A percentile compares a stretch with the other conserved stretches of the same genome.
Conservation (phyloP, 2,888 invertebrate genomes). For the Brachypalpus laphriformis region DNA sequence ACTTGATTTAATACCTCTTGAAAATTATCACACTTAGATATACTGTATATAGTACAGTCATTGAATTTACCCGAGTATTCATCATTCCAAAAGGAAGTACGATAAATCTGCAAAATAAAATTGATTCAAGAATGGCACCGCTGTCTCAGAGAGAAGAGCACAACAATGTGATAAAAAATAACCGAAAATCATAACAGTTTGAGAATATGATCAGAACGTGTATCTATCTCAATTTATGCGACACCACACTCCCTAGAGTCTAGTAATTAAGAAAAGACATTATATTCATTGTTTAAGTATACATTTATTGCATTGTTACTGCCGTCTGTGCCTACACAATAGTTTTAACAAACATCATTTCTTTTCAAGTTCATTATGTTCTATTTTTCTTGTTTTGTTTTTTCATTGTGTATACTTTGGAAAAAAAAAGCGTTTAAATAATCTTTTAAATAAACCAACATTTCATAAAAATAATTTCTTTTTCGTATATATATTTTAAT, state of each 20-base stretch:
- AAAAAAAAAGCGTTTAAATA: conserved; percentile 68
- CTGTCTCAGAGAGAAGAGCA: too few species aligned
- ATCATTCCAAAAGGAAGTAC: too few species aligned
- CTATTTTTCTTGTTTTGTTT: conserved; percentile 15
- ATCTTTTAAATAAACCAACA: conserved; percentile 57
- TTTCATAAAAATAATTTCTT: conserved; percentile 60
- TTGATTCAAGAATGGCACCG: too few species aligned
- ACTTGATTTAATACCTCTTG: too few species aligned
- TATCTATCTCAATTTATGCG: not conserved
- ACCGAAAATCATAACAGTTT: too few species aligned
- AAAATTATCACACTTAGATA: too few species aligned
- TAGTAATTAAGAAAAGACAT: not conserved
- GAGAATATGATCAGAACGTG: too few species aligned
- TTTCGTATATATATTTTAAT: conserved; percentile 6
- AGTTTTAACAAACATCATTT: conserved; percentile 77
- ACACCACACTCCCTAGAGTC: not conserved
- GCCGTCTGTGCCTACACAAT: conserved; percentile 81
- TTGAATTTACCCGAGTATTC: too few species aligned
- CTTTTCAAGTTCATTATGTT: conserved; percentile 32
- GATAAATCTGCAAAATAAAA: too few species aligned
- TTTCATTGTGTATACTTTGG: conserved; percentile 62
- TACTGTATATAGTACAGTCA: too few species aligned
- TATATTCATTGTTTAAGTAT: conserved; percentile 77
- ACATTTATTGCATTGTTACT: conserved; percentile 82
- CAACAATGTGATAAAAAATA: too few species aligned